A percentile compares a stretch with the other conserved stretches of the same genome.
Conservation (phyloP, 2,888 invertebrate species). For the Heliconius ethilla region DNA sequence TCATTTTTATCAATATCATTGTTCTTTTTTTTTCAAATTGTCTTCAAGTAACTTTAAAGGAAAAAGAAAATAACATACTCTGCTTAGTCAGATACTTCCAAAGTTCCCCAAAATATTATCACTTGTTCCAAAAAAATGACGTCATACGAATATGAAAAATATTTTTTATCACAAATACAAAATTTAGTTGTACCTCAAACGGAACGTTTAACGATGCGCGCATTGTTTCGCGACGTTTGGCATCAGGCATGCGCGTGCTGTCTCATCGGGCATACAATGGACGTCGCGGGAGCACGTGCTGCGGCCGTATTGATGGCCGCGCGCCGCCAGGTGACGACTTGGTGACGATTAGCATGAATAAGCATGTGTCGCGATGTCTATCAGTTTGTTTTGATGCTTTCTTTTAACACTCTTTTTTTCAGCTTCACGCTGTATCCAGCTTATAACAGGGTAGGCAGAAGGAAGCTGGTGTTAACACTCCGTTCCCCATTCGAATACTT, state of each 20-base stretch:
- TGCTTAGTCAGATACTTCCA: neutral
- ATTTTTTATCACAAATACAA: conserved; percentile 1
- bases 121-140: neutral
- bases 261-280: conserved; percentile 76
- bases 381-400: conserved; percentile 67
- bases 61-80: neutral
- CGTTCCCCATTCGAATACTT: no score
- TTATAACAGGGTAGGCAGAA: neutral
- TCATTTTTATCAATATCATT: neutral
- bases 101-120: neutral
- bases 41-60: neutral
- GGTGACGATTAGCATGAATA: conserved; percentile 70
- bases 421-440: neutral
- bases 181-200: conserved; percentile 53
- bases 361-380: conserved; percentile 66
- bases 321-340: conserved; percentile 68
- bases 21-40: neutral
- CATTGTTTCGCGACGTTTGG: conserved; percentile 74
- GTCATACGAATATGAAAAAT: neutral
- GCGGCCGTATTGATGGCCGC: conserved; percentile 68
- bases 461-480: neutral
- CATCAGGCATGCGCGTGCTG: conserved; percentile 74
- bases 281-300: conserved; percentile 75
- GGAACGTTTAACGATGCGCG: conserved; percentile 72
- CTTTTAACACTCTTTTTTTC: conserved; percentile 55